Evolutionary conservation across 2,797 vertebrate species (phyloP).

Genomic region (Enteromius paludinosus): DNA sequence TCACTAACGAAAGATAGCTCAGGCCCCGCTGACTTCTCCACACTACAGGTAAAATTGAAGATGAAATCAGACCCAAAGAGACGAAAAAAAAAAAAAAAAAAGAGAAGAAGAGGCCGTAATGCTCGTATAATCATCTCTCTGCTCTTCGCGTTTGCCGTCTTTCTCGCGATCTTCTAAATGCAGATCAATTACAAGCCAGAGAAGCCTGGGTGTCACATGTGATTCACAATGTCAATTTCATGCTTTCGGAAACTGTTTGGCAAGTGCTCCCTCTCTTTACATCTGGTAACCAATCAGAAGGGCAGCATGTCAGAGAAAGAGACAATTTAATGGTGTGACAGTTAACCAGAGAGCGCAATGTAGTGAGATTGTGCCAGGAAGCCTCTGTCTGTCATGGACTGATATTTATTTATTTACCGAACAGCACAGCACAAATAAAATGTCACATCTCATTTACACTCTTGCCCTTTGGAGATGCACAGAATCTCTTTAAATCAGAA

Average conservation of each 20-base stretch:
- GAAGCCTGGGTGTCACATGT: conserved; percentile 93
- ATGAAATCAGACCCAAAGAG: conserved; percentile 77
- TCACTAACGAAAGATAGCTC: conserved; percentile 81
- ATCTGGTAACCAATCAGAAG: conserved; percentile 97
- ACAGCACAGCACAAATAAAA: conserved; percentile 81
- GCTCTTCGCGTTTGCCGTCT: conserved; percentile 67
- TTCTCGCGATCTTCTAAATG: conserved; percentile 80
- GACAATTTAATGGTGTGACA: conserved; percentile 95
- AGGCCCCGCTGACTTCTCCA: conserved; percentile 74
- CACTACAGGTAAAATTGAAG: conserved; percentile 82
- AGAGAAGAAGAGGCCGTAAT: conserved; percentile 37
- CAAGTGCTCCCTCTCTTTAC: conserved; percentile 93
- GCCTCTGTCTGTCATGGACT: conserved; percentile 89
- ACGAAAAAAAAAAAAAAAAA: conserved; percentile 12
- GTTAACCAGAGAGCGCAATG: conserved; percentile 88
- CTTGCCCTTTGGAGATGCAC: conserved; percentile 79
- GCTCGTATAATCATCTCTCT: conserved; percentile 46
- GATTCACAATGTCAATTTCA: conserved; percentile 99
- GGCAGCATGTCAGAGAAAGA: conserved; percentile 86
- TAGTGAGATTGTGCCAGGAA: conserved; percentile 79
- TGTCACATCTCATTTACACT: conserved; percentile 86
- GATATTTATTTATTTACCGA: conserved; percentile 95
- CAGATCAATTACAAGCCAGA: conserved; percentile 95
- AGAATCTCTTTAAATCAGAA: conserved; percentile 79
- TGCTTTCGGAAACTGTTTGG: conserved; percentile 94